Base-by-base conservation (phyloP, 1,140 invertebrate genomes). In the Drosophila obscura region DNA sequence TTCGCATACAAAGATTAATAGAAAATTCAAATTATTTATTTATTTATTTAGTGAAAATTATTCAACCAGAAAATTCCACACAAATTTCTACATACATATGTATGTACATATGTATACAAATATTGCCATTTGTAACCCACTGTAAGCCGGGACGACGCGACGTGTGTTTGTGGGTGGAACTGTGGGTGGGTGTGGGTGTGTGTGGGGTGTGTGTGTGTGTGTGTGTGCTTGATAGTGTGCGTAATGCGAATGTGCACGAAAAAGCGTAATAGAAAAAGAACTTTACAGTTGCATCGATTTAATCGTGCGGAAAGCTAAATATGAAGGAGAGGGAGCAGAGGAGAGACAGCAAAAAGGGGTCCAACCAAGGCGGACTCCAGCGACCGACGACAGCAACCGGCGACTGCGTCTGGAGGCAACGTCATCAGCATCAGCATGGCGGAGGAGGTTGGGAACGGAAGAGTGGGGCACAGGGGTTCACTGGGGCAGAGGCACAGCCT, bases 301-400 rank as follows among this genome's bases (percentile, higher is more conserved):
- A 91, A 91, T 91, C 89, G 89, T 91, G 89, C 82, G 84, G 84
- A 91, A 91, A 90, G 83, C 83, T 88, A 88, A 87, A 87, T 87
- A 87, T 85, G 77, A 63, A 56, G 74, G 64, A 76, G 56, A 64
- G 56, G 56, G 16, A 28, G 35, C 56, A 26, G 8, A 67, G 16
- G 48, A 24, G 43, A 43, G 43, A 46, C 45, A 13, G 26, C 43
- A 5, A 24, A 43, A 15, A 15, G 13, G 16, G 15, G 45, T 43
- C 4, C 9, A 16, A 41, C 13, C 24, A 16, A 48, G 26, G 51
- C 35, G 52, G 45, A 24, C 48, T n/a, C 48, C 39, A 50, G 31
- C 63, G 58, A 74, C 71, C 74, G 31, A 35, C 31, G 31, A 35
- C 31, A 11, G 31, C 31, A 35, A 35, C 31, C 35, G 73, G 73